phyloP scores from a whole-genome alignment of 1,140 invertebrate genomes.

The Tenebrio molitor region DNA sequence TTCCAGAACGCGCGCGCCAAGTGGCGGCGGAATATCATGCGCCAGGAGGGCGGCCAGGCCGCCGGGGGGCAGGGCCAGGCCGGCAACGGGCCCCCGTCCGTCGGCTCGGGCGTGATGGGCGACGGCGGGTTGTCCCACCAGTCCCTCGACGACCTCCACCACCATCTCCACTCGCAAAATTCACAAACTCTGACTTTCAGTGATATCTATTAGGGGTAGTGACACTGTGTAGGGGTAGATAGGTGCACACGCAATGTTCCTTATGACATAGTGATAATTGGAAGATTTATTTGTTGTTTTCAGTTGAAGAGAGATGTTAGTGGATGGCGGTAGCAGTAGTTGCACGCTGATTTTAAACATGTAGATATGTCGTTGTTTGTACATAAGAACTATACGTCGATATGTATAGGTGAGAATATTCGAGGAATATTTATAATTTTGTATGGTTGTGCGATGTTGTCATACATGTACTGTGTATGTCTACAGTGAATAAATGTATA shows the following conservation, averaged over 20 bases:
- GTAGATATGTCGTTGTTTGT: slow-evolving; percentile 45
- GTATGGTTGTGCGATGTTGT: slow-evolving; percentile 40
- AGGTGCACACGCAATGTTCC: slow-evolving; percentile 53
- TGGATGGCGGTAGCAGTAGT: background rate
- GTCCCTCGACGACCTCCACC: slow-evolving; percentile 64
- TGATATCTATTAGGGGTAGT: slow-evolving; percentile 63
- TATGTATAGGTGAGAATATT: slow-evolving; percentile 17
- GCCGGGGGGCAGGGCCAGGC: slow-evolving; percentile 66
- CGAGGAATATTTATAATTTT: slow-evolving; percentile 44
- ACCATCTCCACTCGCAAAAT: slow-evolving; percentile 64
- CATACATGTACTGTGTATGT: slow-evolving; percentile 33
- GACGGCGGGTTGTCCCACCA: slow-evolving; percentile 61
- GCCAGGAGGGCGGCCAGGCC: slow-evolving; percentile 74
- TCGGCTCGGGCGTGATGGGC: slow-evolving; percentile 62
- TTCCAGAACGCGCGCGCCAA: slow-evolving; percentile 98
- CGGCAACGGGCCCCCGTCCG: slow-evolving; percentile 66
- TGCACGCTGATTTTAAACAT: slow-evolving; percentile 19
- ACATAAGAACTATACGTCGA: slow-evolving; percentile 41
- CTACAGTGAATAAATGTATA: slow-evolving; percentile 41
- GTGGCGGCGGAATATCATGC: slow-evolving; percentile 89
- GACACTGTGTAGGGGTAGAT: slow-evolving; percentile 40
- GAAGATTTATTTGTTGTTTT: slow-evolving; percentile 34
- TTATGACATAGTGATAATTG: slow-evolving; percentile 56
- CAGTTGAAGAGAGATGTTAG: slow-evolving; percentile 27
- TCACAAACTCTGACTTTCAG: slow-evolving; percentile 63